Evolutionary conservation across 2,888 invertebrate genomes (phyloP), one percentile per base, ranked within the genome.

Genomic region (Sesamia inferens): DNA sequence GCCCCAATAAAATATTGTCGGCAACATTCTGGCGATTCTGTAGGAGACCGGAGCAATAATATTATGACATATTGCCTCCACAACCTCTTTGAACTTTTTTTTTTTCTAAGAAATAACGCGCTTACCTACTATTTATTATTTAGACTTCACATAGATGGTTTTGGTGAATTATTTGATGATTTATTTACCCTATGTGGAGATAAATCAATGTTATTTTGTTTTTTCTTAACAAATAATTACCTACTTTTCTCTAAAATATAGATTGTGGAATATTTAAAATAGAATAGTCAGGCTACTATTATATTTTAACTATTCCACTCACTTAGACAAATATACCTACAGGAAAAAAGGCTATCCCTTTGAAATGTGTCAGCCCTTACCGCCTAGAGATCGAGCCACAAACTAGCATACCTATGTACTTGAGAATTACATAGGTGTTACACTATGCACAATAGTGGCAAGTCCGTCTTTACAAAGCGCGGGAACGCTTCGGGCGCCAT

Each of bases 1-100:
- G 93, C 90, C 85, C 90, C 89, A 89, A 94, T 95, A 94, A 95
- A 94, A 94, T 95, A 95, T 94, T 91, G 93, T 90, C 90, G 93
- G 92, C 90, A 92, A 92, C 92, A 91, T 92, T 92, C 88, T 87
- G 91, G 89, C 92, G 90, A 93, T 93, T 94, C 92, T 89, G 91
- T 93, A 85, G 91, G 91, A 94, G 94, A 93, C 92, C 91, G 86
- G 89, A 91, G 94, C 94, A 95, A 95, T 96, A 95, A 95, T 95
- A 95, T 95, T 96, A 94, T 95, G 95, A 96, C 94, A 93, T 94
- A 96, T 96, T 94, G 94, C 95, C 93, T 93, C 91, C 90, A 87
- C 83, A 82, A 84, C 91, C 92, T 79, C 91, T 93, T 92, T 92
- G 91, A 90, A 85, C 85, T 81, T 71, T 31, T 88, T 89, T 90